Conservation (phyloP, 2,113 vertebrate genomes). For the Emydura subglobosa region DNA sequence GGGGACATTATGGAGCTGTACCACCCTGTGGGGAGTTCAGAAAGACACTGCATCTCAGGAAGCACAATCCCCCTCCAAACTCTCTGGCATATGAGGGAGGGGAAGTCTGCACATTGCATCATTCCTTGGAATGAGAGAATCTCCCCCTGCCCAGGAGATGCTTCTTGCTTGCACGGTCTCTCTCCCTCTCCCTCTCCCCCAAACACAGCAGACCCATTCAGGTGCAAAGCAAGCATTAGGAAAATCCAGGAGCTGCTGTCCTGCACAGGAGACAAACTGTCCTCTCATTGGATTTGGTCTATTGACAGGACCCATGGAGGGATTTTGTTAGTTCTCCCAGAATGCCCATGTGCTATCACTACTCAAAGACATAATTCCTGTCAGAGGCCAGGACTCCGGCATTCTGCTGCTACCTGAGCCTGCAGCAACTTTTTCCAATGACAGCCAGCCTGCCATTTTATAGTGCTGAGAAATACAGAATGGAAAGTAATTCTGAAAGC, state of each 20-base stretch:
- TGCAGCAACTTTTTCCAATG: not conserved
- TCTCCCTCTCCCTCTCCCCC: not conserved
- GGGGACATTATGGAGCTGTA: not conserved
- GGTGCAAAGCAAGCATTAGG: not conserved
- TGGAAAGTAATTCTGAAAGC: not conserved
- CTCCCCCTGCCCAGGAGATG: not conserved
- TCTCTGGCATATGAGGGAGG: not conserved
- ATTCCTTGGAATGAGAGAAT: not conserved
- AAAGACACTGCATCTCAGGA: not conserved
- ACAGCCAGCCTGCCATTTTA: not conserved
- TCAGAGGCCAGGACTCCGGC: not conserved
- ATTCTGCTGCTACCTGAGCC: not conserved
- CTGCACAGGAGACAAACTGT: not conserved
- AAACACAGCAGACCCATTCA: not conserved
- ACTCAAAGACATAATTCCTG: not conserved
- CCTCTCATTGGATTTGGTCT: not conserved
- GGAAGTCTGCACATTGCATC: not conserved
- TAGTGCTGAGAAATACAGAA: not conserved
- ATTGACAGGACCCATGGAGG: not conserved
- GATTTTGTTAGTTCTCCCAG: not conserved
- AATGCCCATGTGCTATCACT: not conserved
- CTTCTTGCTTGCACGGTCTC: not conserved
- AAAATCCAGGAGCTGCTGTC: not conserved
- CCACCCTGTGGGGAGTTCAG: not conserved
- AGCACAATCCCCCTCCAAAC: not conserved